A percentile compares a stretch with the other conserved stretches of the same genome.
phyloP scores from a whole-genome alignment of 2,797 vertebrate genomes.

The Epinephelus coioides region DNA sequence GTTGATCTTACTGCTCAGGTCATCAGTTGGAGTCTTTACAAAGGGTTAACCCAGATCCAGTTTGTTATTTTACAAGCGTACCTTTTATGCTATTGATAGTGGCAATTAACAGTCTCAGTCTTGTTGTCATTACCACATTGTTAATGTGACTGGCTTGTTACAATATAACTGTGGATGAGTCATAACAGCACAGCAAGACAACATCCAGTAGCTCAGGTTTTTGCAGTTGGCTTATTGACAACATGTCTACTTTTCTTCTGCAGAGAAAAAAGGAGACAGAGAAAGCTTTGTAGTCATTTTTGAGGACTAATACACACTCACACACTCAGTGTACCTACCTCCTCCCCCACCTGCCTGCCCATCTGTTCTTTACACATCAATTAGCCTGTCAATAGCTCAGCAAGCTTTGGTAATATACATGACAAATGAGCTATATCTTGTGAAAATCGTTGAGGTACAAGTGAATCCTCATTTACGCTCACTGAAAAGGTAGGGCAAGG shows the following conservation, averaged over 20 bases:
- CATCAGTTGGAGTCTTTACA: not conserved
- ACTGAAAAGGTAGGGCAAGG: slow-evolving; percentile 19
- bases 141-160: slow-evolving; percentile 12
- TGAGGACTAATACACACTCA: slow-evolving; percentile 45
- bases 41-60: not conserved
- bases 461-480: slow-evolving; percentile 16
- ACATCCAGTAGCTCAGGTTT: slow-evolving; percentile 1
- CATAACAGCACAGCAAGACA: not conserved
- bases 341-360: slow-evolving; percentile 66
- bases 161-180: slow-evolving; percentile 24
- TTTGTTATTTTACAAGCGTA: slow-evolving; percentile 11
- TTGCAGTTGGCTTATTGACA: slow-evolving; percentile 49
- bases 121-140: not conserved
- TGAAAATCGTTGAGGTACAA: slow-evolving; percentile 21
- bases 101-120: not conserved
- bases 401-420: slow-evolving; percentile 34
- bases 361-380: slow-evolving; percentile 79
- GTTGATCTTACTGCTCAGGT: not conserved
- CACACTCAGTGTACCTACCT: slow-evolving; percentile 12
- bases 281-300: slow-evolving; percentile 61
- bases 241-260: slow-evolving; percentile 25
- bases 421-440: slow-evolving; percentile 36
- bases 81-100: not conserved
- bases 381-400: slow-evolving; percentile 70
- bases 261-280: slow-evolving; percentile 25